Base-by-base conservation (phyloP, 2,113 vertebrate genomes). In the Centropristis striata region DNA sequence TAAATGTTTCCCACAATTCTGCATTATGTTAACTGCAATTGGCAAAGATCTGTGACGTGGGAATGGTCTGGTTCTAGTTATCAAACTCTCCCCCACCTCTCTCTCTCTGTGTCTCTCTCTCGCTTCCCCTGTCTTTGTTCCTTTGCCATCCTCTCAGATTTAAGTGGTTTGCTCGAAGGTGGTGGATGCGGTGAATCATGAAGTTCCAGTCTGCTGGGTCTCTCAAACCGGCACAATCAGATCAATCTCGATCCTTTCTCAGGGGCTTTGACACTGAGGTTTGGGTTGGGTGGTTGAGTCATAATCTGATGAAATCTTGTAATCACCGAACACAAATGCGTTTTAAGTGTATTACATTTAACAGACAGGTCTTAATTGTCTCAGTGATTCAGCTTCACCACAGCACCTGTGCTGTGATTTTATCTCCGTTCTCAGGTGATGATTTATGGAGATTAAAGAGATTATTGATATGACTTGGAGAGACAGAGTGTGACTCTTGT, bases 21-120 rank as follows among this genome's bases (percentile, higher is more conserved):
- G 63, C 63, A 71, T 46, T 75, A 51, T 71, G 32, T 81, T 57
- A 72, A 87, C 39, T 78, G 68, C 75, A 78, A 69, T 68, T 78
- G 74, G 69, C 46, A 78, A 74, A 83, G 47, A 66, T 77, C 50
- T 54, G 51, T 80, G 71, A 86, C 51, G 20, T 83, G 47, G 71
- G 50, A 76, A 69, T 42, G 54, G 59, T 78, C 80, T 89, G 84
- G 76, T 83, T 79, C 71, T 85, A 42, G 75, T 88, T 89, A 86
- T 79, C 77, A 70, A 51, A 28, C 42, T 32, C 23, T 20, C 25
- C 11, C 16, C 10, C 1, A 11, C 28, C 6, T 20, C 27, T 0
- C 20, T 16, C 18, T 4, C 50, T 46, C 72, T 9, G 25, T n/a
- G 1, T 18, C 59, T 28, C 55, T 41, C 27, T 21, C 42, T 27